Base-by-base conservation (phyloP, 1,140 invertebrate genomes). In the Ganaspis sp. region DNA sequence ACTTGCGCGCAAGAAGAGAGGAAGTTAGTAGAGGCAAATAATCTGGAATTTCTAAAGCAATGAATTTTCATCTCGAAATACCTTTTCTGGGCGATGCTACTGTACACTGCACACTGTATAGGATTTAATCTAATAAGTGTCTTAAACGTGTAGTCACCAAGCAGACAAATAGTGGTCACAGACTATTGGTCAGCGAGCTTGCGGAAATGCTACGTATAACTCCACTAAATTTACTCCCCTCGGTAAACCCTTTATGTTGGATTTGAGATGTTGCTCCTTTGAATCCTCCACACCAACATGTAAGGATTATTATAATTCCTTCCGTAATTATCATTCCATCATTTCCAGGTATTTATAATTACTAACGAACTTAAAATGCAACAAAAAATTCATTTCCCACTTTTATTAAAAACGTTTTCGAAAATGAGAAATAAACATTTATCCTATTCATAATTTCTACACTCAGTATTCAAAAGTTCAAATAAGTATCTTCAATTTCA, bases 111-210 rank as follows among this genome's bases (percentile, higher is more conserved):
- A 42, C 21, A 69, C 58, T 73, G 3, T 12, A 54, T 54, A 70
- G 80, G 69, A 82, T 86, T 86, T 84, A 86, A 86, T 86, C 83
- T 82, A 72, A 78, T 84, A 76, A 87, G 85, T 85, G 79, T 87
- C 85, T 86, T 87, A 87, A 87, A 86, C 83, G 83, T 77, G 74
- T 77, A 85, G 82, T 87, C 84, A 81, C 83, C 84, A 79, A 83
- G 79, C 79, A 86, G 83, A 86, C 84, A 86, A 86, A 86, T 86
- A 85, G 84, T 84, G 79, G 84, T 82, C 82, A 86, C 81, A 81
- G 84, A 82, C 83, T 84, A 83, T 83, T 83, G 83, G 82, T 77
- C 74, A 80, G 77, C 82, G 77, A 75, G 78, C 75, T 83, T 84
- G 82, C 78, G 79, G 82, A 81, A 83, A 85, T 84, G 83, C 83